Evolutionary conservation across 2,113 vertebrate species (phyloP).

Genomic region (Tichodroma muraria): DNA sequence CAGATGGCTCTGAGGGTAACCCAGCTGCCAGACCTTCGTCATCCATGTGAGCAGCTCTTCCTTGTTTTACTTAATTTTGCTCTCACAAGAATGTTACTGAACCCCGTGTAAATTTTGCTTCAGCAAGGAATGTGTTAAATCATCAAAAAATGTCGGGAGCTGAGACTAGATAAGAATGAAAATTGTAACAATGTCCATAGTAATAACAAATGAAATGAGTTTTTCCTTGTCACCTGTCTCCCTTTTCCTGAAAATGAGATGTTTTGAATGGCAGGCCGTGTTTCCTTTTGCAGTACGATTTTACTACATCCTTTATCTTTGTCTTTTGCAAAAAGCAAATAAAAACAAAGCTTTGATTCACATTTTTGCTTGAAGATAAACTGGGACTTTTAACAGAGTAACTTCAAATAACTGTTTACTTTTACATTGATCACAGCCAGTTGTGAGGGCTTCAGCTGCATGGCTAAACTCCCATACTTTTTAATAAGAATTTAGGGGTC

Average conservation of each 20-base stretch:
- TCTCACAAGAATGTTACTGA: neutral
- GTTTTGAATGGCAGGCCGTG: neutral
- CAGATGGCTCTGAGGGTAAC: neutral
- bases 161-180: neutral
- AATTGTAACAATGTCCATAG: neutral
- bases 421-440: neutral
- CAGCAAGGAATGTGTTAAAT: neutral
- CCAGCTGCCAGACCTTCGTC: neutral
- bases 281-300: neutral
- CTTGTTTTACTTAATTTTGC: neutral
- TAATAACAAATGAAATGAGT: neutral
- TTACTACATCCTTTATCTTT: neutral
- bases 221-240: neutral
- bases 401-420: slow-evolving; percentile 1
- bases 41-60: neutral
- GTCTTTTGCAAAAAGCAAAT: neutral
- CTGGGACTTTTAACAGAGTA: neutral
- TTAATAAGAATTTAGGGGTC: neutral
- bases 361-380: neutral
- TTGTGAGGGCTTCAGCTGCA: neutral
- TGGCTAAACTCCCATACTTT: neutral
- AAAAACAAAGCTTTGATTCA: neutral
- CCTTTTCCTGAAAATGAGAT: neutral
- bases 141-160: neutral
- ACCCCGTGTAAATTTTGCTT: neutral